phyloP scores from a whole-genome alignment of 2,888 invertebrate species.

The Cancer borealis region DNA sequence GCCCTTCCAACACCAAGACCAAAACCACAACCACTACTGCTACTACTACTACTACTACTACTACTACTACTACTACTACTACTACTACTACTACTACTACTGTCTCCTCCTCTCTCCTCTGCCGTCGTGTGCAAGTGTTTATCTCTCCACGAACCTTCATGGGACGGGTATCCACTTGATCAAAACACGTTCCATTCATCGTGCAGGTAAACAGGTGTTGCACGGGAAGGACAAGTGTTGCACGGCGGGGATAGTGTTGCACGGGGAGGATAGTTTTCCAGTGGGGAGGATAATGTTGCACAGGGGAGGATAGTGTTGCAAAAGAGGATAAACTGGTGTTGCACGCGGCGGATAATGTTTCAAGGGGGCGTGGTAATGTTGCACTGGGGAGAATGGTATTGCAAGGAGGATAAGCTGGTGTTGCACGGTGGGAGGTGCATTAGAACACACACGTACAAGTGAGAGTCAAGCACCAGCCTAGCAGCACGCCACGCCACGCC shows the following conservation, averaged over 20 bases:
- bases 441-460: background rate
- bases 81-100: background rate
- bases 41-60: background rate
- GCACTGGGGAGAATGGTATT: no score
- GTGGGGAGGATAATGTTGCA: no score
- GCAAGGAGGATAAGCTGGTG: background rate
- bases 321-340: no score
- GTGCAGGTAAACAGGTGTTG: constrained; percentile 1
- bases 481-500: background rate
- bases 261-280: background rate
- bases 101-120: background rate
- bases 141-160: background rate
- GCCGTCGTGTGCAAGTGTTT: no score
- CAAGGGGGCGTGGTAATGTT: no score
- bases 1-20: background rate
- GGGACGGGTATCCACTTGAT: background rate
- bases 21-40: background rate
- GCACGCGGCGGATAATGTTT: no score
- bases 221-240: background rate
- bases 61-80: constrained; percentile 24
- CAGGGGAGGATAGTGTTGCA: no score
- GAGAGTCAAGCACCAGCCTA: background rate
- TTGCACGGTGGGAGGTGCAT: background rate
- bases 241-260: no score
- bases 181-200: background rate